Base-by-base conservation (phyloP, 2,113 vertebrate species). In the Mandrillus leucophaeus region DNA sequence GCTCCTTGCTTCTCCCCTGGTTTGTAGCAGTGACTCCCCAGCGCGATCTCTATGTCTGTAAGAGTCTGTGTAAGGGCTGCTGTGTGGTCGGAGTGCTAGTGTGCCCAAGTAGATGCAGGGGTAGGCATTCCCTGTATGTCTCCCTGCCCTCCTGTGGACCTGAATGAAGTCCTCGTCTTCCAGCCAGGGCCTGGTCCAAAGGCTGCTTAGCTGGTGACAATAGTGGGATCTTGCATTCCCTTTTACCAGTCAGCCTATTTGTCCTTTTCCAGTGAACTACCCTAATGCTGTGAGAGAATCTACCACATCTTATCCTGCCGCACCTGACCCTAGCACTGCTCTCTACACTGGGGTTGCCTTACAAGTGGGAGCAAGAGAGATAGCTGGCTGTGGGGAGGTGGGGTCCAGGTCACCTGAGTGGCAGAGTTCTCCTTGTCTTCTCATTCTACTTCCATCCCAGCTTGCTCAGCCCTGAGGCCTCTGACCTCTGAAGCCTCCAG, bases 101-200 rank as follows among this genome's bases (percentile, higher is more conserved):
- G 4, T 68, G 55, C 55, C 30, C 8, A 8, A n/a, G n/a, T 43
- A 81, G 43, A 94, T 7, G 38, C 57, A 43, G 27, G 40, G 13
- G 0, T 3, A 45, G 43, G 4, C 27, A 70, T 85, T 8, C 25
- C 16, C 43, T 72, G 2, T 11, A 0, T 14, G 7, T 30, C 32
- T 40, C 40, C 43, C 27, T 1, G 48, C 27, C 20, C 70, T 40
- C 52, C 12, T 23, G 61, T 64, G 32, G 48, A 38, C 23, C 22
- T 45, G 50, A 22, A 27, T n/a, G 57, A 95, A 93, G 57, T 45
- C 85, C 55, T 57, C n/a, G 3, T 35, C 35, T 90, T 40, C 43
- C 18, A 27, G 8, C 57, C 0, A 0, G 7, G 6, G 32, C 35
- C 22, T 83, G 48, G 38, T 50, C 22, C 45, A n/a, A 80, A 38